Conservation (phyloP, 2,888 invertebrate species). For the Tridacna crocea region DNA sequence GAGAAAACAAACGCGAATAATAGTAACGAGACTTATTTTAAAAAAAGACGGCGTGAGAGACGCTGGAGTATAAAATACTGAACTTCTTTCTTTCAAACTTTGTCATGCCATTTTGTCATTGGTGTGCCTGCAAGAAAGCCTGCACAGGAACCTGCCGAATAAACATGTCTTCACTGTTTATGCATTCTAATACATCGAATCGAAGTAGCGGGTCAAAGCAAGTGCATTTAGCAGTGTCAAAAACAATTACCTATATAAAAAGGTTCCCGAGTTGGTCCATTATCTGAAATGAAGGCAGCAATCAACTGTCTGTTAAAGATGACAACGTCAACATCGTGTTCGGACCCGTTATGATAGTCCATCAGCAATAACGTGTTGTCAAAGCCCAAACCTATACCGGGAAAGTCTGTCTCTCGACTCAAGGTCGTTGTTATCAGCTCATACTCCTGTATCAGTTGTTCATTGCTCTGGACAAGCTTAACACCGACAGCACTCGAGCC, state of each 20-base stretch:
- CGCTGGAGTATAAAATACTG: no score
- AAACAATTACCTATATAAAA: constrained; percentile 70
- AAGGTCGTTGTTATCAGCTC: constrained; percentile 46
- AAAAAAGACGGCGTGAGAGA: no score
- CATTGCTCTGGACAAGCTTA: constrained; percentile 54
- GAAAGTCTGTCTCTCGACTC: constrained; percentile 56
- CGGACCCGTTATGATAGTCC: constrained; percentile 66
- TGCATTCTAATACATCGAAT: no score
- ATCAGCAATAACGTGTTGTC: constrained; percentile 67
- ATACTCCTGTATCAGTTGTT: constrained; percentile 57
- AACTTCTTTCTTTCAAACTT: no score
- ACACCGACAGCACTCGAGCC: constrained; percentile 74
- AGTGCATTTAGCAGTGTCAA: no score
- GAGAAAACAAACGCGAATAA: no score
- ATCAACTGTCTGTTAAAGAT: constrained; percentile 67
- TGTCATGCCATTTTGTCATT: no score
- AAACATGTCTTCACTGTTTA: no score
- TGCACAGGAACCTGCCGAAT: no score
- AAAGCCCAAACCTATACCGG: constrained; percentile 69
- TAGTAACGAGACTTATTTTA: no score
- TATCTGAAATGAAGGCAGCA: constrained; percentile 72
- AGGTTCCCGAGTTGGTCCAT: constrained; percentile 68
- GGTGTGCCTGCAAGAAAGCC: no score
- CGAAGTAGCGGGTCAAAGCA: no score
- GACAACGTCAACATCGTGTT: constrained; percentile 73